Evolutionary conservation across 2,797 vertebrate species (phyloP), one percentile per base, ranked within the genome.

Genomic region (Molossus alvarezi): DNA sequence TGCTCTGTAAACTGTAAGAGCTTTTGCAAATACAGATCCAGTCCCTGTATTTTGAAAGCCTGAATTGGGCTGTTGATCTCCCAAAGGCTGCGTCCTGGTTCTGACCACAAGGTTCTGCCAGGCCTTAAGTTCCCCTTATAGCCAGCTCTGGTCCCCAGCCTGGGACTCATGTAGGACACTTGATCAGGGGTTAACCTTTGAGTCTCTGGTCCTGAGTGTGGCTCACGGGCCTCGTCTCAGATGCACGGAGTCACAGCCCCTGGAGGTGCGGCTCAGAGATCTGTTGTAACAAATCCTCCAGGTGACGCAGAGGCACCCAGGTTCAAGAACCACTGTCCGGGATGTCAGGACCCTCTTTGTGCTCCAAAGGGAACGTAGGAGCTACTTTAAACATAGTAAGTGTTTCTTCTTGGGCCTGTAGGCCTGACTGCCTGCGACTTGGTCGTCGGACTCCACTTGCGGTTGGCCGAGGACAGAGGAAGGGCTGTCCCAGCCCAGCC

Each of bases 401-500:
- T 29, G 27, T 55, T 86, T 72, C 87, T 48, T 21, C 64, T 94
- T 45, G 55, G 80, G 75, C 69, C 67, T 73, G 92, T 1, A 80
- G 90, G 18, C 89, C 33, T n/a, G 60, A 37, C 8, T 37, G 17
- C 64, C 85, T 90, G 69, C 62, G 77, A 85, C 73, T 85, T 41
- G 53, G 23, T 51, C 37, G 11, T 62, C 85, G 62, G 84, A 37
- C 69, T 45, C 65, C 13, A 13, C 84, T 93, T 83, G 25, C 2
- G 62, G 67, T 75, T 76, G 83, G 72, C 83, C 60, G 23, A 81
- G 77, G 80, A 81, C 92, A 93, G 73, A 85, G 91, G 91, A 96
- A 60, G 5, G 57, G 7, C 2, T 1, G 9, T 45, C 65, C 62
- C 41, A 0, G 55, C 45, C 57, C 62, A 5, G 29, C 58, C n/a